Evolutionary conservation across 2,113 vertebrate species (phyloP).

Genomic region (Arizona elegans): DNA sequence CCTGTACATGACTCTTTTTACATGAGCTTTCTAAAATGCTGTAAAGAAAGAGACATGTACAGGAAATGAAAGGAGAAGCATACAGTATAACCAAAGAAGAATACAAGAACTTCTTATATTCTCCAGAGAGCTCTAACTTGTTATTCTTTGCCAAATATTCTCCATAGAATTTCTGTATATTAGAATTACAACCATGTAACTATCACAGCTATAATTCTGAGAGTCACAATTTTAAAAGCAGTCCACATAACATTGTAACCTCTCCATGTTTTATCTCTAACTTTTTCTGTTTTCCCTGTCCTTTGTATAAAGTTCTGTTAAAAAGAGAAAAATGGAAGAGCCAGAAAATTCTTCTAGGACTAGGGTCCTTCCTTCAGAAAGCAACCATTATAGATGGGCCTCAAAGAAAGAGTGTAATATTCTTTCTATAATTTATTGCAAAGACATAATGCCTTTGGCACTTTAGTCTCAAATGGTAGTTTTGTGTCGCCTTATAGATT

Average conservation of each 20-base stretch:
- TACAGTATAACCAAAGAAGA: not conserved
- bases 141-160: not conserved
- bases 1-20: not conserved
- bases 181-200: not conserved
- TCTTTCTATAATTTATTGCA: not conserved
- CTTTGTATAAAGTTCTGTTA: not conserved
- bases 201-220: not conserved
- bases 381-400: not conserved
- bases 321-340: not conserved
- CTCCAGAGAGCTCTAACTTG: not conserved
- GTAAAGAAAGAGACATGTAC: not conserved
- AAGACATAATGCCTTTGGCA: not conserved
- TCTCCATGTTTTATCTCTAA: not conserved
- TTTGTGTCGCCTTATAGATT: not conserved
- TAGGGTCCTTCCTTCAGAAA: not conserved
- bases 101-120: not conserved
- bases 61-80: not conserved
- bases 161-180: not conserved
- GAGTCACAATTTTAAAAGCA: not conserved
- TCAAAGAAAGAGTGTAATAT: not conserved
- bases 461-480: not conserved
- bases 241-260: not conserved
- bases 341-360: not conserved
- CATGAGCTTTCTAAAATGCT: not conserved
- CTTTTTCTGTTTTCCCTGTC: not conserved